Conservation (phyloP, 1,140 invertebrate species). For the Orchesella cincta region DNA sequence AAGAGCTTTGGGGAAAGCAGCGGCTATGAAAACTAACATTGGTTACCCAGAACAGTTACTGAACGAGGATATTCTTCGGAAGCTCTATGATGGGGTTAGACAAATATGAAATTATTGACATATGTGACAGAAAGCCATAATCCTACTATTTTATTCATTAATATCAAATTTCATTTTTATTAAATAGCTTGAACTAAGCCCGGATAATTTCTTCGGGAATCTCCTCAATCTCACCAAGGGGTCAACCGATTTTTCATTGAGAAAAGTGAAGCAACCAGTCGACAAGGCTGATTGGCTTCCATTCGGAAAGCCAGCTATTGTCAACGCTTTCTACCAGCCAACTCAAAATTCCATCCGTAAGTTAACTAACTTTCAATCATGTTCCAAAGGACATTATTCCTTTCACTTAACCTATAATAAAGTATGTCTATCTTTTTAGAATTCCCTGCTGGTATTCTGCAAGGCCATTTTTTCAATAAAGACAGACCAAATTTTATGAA, state of each 20-base stretch:
- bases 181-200: conserved; percentile 1
- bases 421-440: conserved; percentile 52
- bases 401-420: too few species aligned
- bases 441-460: conserved; percentile 65
- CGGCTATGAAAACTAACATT: conserved; percentile 60
- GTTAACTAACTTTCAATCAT: conserved; percentile 24
- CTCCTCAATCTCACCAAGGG: conserved; percentile 42
- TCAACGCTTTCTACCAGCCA: conserved; percentile 59
- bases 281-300: conserved; percentile 59
- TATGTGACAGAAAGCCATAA: background rate
- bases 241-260: conserved; percentile 56
- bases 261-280: conserved; percentile 56
- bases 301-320: conserved; percentile 57
- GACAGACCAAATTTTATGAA: conserved; percentile 52
- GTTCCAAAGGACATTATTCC: background rate
- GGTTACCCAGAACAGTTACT: conserved; percentile 59
- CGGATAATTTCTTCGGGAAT: conserved; percentile 13
- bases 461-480: conserved; percentile 62
- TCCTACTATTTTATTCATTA: background rate
- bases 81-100: conserved; percentile 67
- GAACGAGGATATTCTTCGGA: conserved; percentile 64
- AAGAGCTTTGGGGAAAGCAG: conserved; percentile 48
- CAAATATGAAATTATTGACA: background rate
- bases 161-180: background rate
- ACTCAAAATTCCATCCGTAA: conserved; percentile 58